These are phyloP conservation scores for Hirtodrosophila alboralis DNA, from an alignment of 2,888 invertebrate species.

Conservation along the genomic window DNA sequence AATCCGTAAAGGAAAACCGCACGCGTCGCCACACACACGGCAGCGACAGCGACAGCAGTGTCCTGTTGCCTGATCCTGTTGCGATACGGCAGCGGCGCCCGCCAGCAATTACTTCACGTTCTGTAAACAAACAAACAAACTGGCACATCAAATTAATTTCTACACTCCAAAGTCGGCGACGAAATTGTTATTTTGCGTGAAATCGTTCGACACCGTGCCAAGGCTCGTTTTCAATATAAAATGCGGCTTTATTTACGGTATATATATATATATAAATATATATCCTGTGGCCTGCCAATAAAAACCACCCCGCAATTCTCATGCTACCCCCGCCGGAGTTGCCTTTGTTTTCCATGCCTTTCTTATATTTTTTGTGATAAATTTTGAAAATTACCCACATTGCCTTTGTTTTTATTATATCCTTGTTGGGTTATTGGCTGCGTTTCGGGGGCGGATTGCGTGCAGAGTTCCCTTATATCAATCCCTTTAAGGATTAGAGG, in stretches of 20 bases:
- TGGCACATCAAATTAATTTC: slow-evolving; percentile 74
- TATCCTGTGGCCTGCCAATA: slow-evolving; percentile 35
- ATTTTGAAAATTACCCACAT: slow-evolving; percentile 68
- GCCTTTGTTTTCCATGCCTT: slow-evolving; percentile 23
- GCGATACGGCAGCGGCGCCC: slow-evolving; percentile 54
- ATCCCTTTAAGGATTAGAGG: slow-evolving; percentile 17
- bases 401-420: slow-evolving; percentile 28
- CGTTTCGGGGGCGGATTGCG: slow-evolving; percentile 49
- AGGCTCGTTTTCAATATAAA: slow-evolving; percentile 36
- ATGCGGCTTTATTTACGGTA: slow-evolving; percentile 24
- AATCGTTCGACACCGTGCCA: slow-evolving; percentile 55
- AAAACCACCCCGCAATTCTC: slow-evolving; percentile 59
- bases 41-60: slow-evolving; percentile 8
- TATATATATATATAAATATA: slow-evolving; percentile 3
- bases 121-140: slow-evolving; percentile 68
- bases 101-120: slow-evolving; percentile 71
- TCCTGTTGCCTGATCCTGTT: slow-evolving; percentile 40
- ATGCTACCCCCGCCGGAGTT: slow-evolving; percentile 8
- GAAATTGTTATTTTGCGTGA: slow-evolving; percentile 75
- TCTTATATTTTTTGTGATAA: slow-evolving; percentile 43
- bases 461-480: slow-evolving; percentile 9
- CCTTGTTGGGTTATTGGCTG: slow-evolving; percentile 65
- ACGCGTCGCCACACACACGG: slow-evolving; percentile 46
- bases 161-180: slow-evolving; percentile 54
- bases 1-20: slow-evolving; percentile 51